Evolutionary conservation across 2,888 invertebrate species (phyloP).

Genomic region (Gisinianus flammeolus): DNA sequence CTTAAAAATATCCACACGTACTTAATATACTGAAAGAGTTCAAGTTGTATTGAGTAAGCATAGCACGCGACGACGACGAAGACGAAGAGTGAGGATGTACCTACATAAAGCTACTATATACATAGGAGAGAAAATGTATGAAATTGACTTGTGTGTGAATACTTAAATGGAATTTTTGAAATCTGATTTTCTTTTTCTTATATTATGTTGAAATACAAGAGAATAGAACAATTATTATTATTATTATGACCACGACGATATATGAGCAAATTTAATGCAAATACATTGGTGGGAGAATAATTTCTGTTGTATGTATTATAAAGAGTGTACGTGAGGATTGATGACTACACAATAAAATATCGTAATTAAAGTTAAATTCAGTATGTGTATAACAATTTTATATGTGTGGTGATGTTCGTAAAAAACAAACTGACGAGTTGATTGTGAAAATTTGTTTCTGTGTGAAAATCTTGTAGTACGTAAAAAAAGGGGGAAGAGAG

Average conservation of each 20-base stretch:
- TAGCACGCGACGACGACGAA: background rate
- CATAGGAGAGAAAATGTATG: no score
- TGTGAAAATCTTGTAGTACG: background rate
- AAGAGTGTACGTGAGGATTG: background rate
- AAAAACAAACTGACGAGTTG: no score
- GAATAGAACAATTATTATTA: background rate
- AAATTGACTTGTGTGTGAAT: background rate
- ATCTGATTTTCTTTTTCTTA: background rate
- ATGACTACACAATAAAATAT: slow-evolving; percentile 2
- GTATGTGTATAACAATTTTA: background rate
- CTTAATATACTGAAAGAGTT: background rate
- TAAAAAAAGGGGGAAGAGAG: background rate
- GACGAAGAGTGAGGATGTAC: background rate
- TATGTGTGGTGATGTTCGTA: background rate
- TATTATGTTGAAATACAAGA: background rate
- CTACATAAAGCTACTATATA: background rate
- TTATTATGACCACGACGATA: background rate
- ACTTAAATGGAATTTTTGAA: background rate
- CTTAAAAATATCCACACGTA: background rate
- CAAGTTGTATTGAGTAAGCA: background rate
- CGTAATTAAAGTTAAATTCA: slow-evolving; percentile 11
- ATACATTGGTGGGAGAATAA: background rate
- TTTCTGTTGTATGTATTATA: no score
- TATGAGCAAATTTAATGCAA: background rate
- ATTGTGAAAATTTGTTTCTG: background rate